phyloP scores from a whole-genome alignment of 2,113 vertebrate species.

The Sclerurus mexicanus region DNA sequence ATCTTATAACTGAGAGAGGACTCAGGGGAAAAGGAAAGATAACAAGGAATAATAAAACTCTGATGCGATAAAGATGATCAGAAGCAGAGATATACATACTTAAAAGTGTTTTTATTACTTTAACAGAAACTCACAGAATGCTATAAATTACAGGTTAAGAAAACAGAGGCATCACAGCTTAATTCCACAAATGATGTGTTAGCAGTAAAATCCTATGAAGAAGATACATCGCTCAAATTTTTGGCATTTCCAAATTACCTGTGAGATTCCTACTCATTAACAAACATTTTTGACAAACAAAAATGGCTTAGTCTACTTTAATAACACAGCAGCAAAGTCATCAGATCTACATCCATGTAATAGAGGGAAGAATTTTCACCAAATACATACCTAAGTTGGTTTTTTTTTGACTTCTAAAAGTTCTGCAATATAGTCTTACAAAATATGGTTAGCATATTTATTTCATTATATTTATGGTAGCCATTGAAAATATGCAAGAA shows the following conservation, averaged over 20 bases:
- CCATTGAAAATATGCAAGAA: neutral
- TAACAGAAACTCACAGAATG: neutral
- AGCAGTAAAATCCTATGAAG: neutral
- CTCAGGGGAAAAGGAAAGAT: neutral
- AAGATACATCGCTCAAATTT: neutral
- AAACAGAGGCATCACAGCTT: neutral
- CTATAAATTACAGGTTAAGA: neutral
- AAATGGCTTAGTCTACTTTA: neutral
- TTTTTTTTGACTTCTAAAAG: neutral
- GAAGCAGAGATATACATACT: neutral
- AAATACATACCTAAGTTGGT: neutral
- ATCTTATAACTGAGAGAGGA: neutral
- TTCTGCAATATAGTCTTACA: neutral
- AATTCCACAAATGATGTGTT: neutral
- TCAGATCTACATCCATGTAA: neutral
- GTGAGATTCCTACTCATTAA: neutral
- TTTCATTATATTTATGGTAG: neutral
- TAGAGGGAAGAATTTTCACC: neutral
- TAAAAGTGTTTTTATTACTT: neutral
- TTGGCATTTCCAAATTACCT: neutral
- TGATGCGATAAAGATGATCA: neutral
- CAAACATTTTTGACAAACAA: neutral
- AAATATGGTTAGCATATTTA: neutral
- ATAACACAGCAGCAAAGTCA: accelerated
- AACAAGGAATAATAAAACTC: neutral